Evolutionary conservation across 2,888 invertebrate species (phyloP), one percentile per base, ranked within the genome.

Genomic region (Yponomeuta malinellus): DNA sequence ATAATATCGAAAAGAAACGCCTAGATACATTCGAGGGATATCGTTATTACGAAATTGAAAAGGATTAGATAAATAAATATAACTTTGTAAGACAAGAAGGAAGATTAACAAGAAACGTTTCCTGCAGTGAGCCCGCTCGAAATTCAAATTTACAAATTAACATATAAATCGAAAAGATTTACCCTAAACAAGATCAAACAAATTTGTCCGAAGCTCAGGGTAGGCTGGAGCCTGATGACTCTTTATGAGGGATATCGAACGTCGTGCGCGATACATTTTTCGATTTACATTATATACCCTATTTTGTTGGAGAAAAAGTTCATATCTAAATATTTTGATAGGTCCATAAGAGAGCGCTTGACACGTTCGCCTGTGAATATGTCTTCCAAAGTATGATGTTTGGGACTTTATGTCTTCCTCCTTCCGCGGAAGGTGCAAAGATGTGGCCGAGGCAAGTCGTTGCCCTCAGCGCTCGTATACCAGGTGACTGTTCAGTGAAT

Each of bases 81-180:
- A 71, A 78, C 77, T 77, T 77, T 74, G 79, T 78, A 81, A 63
- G 80, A 79, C 78, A 83, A 80, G 81, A 82, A 79, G 78, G 77
- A 73, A 84, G 85, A 88, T 88, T 87, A 87, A 79, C 85, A 81
- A 82, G 83, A 83, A 81, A 84, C 83, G 82, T 79, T 81, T 81
- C 76, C 77, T 80, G 78, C 80, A 79, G 79, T 78, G 79, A 79
- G 82, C 81, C 83, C 83, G 83, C 83, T 81, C 85, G 80, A 85
- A 86, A 89, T 89, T 88, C 88, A 88, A 89, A 90, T 88, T 88
- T 84, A 80, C 81, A 88, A 89, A 90, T 90, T 90, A 88, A 88
- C 90, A 90, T 90, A 89, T 90, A 90, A 89, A 90, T 90, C 88
- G 90, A 90, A 90, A 87, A 89, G 88, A 89, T 89, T 90, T 89